Percentiles rank a stretch among this genome's conserved stretches.
phyloP scores from a whole-genome alignment of 2,113 vertebrate genomes.

The Eublepharis macularius region DNA sequence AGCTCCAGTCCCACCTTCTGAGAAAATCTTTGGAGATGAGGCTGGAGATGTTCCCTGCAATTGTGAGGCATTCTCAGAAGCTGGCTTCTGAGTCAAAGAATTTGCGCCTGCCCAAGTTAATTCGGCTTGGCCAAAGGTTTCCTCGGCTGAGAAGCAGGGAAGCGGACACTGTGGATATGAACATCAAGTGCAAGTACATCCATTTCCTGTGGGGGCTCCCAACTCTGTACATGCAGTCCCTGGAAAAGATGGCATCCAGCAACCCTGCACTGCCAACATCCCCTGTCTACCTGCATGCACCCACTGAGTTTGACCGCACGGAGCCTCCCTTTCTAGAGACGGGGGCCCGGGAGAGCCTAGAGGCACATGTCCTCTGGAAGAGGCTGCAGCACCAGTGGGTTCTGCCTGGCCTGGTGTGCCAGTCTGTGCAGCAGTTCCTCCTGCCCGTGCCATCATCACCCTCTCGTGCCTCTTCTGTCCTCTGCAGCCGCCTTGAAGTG shows the following conservation, averaged over 20 bases:
- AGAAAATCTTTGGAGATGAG: background rate
- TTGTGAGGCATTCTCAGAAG: background rate
- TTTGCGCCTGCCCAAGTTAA: background rate
- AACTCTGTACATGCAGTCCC: too few species aligned
- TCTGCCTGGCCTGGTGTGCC: too few species aligned
- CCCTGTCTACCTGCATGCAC: too few species aligned
- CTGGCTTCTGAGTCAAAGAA: background rate
- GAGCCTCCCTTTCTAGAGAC: background rate
- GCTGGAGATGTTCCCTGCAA: background rate
- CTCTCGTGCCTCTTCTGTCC: accelerated
- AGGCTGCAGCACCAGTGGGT: too few species aligned
- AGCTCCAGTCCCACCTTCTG: background rate
- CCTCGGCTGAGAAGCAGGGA: background rate
- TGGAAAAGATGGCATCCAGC: too few species aligned
- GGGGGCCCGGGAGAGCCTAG: too few species aligned
- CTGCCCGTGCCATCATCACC: background rate
- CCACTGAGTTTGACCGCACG: background rate
- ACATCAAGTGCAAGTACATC: constrained; percentile 34
- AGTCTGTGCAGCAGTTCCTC: too few species aligned
- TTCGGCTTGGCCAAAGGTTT: background rate
- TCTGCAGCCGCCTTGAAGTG: background rate
- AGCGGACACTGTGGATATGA: background rate
- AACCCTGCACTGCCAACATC: too few species aligned
- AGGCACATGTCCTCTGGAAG: too few species aligned
- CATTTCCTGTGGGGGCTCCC: constrained; percentile 7